These are phyloP conservation scores for Pseudopodoces humilis DNA, from an alignment of 2,113 vertebrate species.

Conservation along the genomic window DNA sequence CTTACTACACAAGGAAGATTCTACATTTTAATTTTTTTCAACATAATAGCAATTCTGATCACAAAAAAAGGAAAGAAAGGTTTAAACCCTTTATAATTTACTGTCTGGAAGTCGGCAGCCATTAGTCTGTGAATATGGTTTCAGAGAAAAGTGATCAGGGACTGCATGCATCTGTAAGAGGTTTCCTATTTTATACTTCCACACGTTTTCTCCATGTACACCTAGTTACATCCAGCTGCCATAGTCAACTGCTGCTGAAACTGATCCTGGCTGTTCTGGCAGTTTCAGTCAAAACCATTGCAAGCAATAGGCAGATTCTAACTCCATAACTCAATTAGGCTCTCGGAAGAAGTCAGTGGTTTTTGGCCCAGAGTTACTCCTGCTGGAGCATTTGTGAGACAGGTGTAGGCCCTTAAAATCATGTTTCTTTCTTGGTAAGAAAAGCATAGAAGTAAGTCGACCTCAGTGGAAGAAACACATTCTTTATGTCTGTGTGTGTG, in stretches of 20 bases:
- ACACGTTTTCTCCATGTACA: neutral
- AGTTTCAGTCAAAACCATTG: neutral
- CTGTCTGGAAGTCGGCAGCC: neutral
- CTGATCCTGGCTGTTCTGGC: neutral
- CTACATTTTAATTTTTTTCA: neutral
- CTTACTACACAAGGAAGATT: neutral
- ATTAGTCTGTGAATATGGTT: neutral
- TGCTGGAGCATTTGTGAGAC: neutral
- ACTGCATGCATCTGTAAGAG: neutral
- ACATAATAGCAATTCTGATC: neutral
- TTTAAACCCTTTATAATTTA: neutral
- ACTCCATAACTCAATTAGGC: neutral
- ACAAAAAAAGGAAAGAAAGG: neutral
- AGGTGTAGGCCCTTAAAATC: neutral
- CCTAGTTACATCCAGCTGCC: neutral
- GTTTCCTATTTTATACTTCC: neutral
- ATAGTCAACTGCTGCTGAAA: neutral
- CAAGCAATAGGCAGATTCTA: neutral
- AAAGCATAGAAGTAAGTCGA: neutral
- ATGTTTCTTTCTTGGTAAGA: neutral
- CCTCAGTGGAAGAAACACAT: neutral
- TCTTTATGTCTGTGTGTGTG: neutral
- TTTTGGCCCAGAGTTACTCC: neutral
- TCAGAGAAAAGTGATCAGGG: neutral
- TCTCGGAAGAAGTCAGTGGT: neutral